A percentile compares a stretch with the other conserved stretches of the same genome.
phyloP scores from a whole-genome alignment of 2,113 vertebrate species.

The Tricholaema leucomelas region DNA sequence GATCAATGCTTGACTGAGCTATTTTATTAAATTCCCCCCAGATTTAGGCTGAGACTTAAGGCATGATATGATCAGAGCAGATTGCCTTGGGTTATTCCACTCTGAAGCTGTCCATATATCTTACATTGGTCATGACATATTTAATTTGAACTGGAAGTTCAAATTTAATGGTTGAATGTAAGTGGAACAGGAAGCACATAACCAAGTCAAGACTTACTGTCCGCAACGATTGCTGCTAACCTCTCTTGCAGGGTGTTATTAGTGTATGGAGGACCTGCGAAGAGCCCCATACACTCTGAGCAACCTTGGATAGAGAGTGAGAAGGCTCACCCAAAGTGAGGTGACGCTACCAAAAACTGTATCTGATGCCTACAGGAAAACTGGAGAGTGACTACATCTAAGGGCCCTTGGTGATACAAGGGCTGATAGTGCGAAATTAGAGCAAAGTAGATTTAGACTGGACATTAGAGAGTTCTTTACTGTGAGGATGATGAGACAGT shows the following conservation, averaged over 20 bases:
- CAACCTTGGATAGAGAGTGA: not conserved
- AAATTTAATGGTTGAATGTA: conserved; percentile 75
- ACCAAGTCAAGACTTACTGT: conserved; percentile 63
- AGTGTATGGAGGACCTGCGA: not conserved
- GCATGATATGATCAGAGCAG: conserved; percentile 72
- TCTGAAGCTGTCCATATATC: conserved; percentile 77
- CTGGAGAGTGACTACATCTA: too few relatives aligned
- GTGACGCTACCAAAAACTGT: not conserved
- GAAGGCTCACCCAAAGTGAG: not conserved
- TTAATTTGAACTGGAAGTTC: conserved; percentile 76
- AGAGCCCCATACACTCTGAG: not conserved
- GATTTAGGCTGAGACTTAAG: conserved; percentile 65
- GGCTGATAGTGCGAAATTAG: too few relatives aligned
- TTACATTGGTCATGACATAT: conserved; percentile 76
- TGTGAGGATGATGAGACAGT: too few relatives aligned
- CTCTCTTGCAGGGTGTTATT: not conserved
- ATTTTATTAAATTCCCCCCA: conserved; percentile 72
- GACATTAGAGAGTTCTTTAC: too few relatives aligned
- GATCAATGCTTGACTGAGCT: conserved; percentile 73
- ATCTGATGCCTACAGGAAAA: not conserved
- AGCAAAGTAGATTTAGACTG: too few relatives aligned
- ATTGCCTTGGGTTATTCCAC: conserved; percentile 76
- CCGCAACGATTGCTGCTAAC: conserved; percentile 57
- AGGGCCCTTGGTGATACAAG: too few relatives aligned
- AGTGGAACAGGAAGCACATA: conserved; percentile 69